Conservation (phyloP, 2,113 vertebrate genomes). For the Cavia aperea region DNA sequence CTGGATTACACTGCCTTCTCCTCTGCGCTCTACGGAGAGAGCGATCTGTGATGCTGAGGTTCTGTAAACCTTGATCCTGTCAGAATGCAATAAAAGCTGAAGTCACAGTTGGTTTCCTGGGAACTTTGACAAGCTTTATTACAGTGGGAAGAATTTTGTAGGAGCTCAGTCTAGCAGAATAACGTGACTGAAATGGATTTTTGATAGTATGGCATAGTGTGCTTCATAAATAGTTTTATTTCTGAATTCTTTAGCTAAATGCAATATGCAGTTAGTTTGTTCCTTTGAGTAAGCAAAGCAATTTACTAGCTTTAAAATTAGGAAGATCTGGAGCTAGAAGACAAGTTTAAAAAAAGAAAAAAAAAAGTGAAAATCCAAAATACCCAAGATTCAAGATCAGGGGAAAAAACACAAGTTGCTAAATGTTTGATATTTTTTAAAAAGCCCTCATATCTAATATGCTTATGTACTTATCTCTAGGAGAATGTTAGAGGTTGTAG, state of each 20-base stretch:
- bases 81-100: conserved; percentile 65
- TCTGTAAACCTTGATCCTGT: conserved; percentile 45
- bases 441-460: conserved; percentile 42
- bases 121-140: conserved; percentile 70
- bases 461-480: conserved; percentile 46
- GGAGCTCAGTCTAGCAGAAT: conserved; percentile 26
- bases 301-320: conserved; percentile 34
- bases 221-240: conserved; percentile 58
- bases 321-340: conserved; percentile 52
- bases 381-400: neutral
- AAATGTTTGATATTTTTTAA: conserved; percentile 49
- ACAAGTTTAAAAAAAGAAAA: conserved; percentile 32
- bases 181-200: conserved; percentile 54
- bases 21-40: conserved; percentile 87
- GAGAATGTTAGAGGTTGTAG: conserved; percentile 31
- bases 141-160: conserved; percentile 41
- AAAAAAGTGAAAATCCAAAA: conserved; percentile 48
- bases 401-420: neutral
- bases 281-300: conserved; percentile 40
- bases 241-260: conserved; percentile 67
- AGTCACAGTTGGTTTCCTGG: conserved; percentile 72
- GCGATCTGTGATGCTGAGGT: conserved; percentile 80
- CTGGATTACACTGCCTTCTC: conserved; percentile 87
- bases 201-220: conserved; percentile 52
- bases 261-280: conserved; percentile 45